phyloP scores from a whole-genome alignment of 2,113 vertebrate species.

The Pao palembangensis region DNA sequence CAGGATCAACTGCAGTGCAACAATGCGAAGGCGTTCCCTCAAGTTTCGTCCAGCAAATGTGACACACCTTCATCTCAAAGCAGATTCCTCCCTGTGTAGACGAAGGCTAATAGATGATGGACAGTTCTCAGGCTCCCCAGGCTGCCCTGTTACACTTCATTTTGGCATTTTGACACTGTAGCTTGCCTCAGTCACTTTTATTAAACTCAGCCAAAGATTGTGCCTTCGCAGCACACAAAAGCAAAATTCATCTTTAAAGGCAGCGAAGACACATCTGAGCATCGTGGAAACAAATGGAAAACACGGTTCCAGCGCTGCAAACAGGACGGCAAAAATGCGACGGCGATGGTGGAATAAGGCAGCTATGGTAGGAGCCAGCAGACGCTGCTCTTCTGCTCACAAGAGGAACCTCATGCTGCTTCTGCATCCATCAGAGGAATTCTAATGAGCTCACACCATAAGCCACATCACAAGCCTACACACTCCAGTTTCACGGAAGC shows the following conservation, averaged over 20 bases:
- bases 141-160: background rate
- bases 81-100: slow-evolving; percentile 6
- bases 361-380: too few relatives aligned
- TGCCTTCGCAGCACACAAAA: slow-evolving; percentile 41
- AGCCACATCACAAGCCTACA: slow-evolving; percentile 22
- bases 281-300: too few relatives aligned
- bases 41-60: too few relatives aligned
- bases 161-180: background rate
- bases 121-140: slow-evolving; percentile 13
- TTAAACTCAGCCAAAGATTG: slow-evolving; percentile 44
- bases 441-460: slow-evolving; percentile 31
- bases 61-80: too few relatives aligned
- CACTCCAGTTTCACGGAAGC: background rate
- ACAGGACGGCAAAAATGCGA: too few relatives aligned
- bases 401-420: slow-evolving; percentile 26
- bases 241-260: slow-evolving; percentile 32
- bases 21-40: too few relatives aligned
- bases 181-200: slow-evolving; percentile 43
- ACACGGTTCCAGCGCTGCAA: too few relatives aligned
- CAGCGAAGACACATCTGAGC: slow-evolving; percentile 51
- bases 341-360: too few relatives aligned
- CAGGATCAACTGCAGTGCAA: background rate
- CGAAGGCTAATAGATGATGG: slow-evolving; percentile 37
- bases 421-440: slow-evolving; percentile 19
- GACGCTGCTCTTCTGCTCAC: background rate